Conservation (phyloP, 2,797 vertebrate genomes). For the Hirundo rustica region DNA sequence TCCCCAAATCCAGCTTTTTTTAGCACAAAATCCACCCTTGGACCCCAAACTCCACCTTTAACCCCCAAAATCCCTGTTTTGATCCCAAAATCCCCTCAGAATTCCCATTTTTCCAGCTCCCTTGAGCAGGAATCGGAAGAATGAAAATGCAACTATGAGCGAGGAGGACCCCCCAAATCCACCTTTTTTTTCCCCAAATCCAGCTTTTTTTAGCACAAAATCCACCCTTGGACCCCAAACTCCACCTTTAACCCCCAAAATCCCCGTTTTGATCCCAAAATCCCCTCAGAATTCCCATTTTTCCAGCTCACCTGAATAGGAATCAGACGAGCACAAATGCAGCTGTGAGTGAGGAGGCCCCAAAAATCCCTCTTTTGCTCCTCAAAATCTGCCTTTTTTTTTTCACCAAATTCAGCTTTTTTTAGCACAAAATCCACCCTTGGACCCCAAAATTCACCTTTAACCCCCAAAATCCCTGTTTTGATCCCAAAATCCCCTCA, state of each 20-base stretch:
- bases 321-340: conserved; percentile 74
- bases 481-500: background rate
- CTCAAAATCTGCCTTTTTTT: background rate
- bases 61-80: too few species aligned
- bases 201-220: too few species aligned
- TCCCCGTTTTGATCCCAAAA: too few species aligned
- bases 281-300: background rate
- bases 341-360: conserved; percentile 76
- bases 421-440: accelerated
- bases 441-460: accelerated
- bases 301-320: background rate
- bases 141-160: too few species aligned
- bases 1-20: accelerated
- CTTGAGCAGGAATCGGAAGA: too few species aligned
- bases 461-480: accelerated
- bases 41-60: accelerated
- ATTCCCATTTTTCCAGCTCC: too few species aligned
- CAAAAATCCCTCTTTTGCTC: background rate
- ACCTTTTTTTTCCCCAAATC: too few species aligned
- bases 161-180: too few species aligned
- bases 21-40: too few species aligned
- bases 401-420: accelerated
- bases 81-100: too few species aligned
- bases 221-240: too few species aligned
- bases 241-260: too few species aligned